These are phyloP conservation scores for Artemisiospiza belli DNA, from an alignment of 2,113 vertebrate species.

Conservation along the genomic window DNA sequence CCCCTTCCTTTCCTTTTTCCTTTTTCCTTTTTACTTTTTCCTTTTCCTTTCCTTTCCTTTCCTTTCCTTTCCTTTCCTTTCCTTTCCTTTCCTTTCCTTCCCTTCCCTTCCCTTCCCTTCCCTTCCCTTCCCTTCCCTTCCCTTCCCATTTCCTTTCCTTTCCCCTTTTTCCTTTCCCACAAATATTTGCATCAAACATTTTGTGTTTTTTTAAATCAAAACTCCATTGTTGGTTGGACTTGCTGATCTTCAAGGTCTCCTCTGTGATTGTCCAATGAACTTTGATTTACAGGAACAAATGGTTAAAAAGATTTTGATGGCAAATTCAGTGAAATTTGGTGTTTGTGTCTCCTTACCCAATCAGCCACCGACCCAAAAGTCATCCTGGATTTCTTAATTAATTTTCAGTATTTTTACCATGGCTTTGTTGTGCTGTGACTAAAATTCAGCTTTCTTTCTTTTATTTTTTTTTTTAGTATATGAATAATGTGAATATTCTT, in stretches of 20 bases:
- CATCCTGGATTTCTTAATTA: background rate
- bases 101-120: no score
- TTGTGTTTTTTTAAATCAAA: background rate
- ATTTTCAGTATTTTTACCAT: background rate
- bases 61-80: no score
- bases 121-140: no score
- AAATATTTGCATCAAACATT: background rate
- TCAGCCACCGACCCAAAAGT: background rate
- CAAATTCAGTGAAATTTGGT: background rate
- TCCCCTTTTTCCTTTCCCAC: no score
- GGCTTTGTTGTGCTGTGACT: background rate
- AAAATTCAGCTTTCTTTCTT: background rate
- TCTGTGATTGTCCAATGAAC: background rate
- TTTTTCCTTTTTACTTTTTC: no score
- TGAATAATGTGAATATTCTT: slow-evolving; percentile 69
- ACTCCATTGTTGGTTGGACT: fast-evolving
- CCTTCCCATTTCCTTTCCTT: no score
- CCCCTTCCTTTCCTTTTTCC: no score
- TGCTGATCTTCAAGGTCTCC: background rate
- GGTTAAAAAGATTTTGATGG: background rate
- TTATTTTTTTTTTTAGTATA: slow-evolving; percentile 57
- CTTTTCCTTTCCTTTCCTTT: no score
- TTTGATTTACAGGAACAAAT: background rate
- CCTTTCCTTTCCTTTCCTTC: no score
- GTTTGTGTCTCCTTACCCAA: background rate